These are phyloP conservation scores for Acanthiza pusilla DNA, from an alignment of 2,797 vertebrate genomes.

Conservation along the genomic window DNA sequence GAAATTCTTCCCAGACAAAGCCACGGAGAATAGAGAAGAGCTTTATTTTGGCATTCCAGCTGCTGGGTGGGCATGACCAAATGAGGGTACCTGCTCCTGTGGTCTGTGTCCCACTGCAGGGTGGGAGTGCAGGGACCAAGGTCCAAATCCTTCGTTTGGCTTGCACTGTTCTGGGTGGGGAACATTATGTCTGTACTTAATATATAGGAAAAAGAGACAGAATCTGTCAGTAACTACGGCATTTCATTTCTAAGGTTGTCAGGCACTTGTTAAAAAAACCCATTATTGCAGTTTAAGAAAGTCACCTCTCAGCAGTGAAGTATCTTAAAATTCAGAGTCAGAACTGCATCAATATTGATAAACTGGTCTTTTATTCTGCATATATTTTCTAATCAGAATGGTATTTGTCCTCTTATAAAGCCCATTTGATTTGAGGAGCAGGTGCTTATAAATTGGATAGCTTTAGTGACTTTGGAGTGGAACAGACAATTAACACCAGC, in stretches of 20 bases:
- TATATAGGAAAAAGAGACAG: background rate
- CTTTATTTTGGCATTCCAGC: background rate
- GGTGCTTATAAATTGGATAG: background rate
- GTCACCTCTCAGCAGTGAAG: background rate
- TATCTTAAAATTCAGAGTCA: background rate
- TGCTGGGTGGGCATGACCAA: background rate
- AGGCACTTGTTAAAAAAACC: background rate
- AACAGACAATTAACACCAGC: conserved; percentile 1
- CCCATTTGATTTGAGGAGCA: background rate
- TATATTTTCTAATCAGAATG: background rate
- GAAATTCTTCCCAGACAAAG: background rate
- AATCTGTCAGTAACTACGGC: background rate
- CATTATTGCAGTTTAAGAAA: background rate
- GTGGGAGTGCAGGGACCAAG: rapidly evolving
- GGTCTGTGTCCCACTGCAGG: background rate
- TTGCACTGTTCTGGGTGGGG: background rate
- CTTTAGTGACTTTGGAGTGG: background rate
- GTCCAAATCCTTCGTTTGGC: background rate
- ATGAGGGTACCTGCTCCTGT: rapidly evolving
- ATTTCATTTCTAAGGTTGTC: background rate
- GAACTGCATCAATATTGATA: background rate
- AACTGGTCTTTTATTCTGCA: background rate
- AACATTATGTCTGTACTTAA: rapidly evolving
- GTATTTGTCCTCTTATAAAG: background rate
- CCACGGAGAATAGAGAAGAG: background rate